These are phyloP conservation scores for Vulpes vulpes DNA, from an alignment of 2,113 vertebrate species.

Conservation along the genomic window DNA sequence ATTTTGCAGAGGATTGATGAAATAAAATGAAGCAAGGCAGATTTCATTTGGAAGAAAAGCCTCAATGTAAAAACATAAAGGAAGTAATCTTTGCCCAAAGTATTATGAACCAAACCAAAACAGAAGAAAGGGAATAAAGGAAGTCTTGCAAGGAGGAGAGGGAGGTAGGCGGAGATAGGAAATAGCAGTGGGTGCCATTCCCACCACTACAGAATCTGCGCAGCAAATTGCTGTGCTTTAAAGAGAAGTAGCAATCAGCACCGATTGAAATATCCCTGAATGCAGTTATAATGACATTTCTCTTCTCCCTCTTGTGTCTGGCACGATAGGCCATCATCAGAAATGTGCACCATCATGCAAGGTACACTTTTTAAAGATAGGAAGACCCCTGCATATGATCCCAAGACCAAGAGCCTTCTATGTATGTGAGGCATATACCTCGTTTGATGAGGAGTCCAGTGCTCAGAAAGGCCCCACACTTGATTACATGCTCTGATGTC, in stretches of 20 bases:
- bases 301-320: conserved; percentile 82
- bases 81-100: conserved; percentile 29
- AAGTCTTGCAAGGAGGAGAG: conserved; percentile 68
- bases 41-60: conserved; percentile 55
- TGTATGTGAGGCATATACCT: not conserved
- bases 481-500: not conserved
- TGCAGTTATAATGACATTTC: conserved; percentile 87
- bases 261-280: conserved; percentile 90
- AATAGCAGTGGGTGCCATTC: conserved; percentile 78
- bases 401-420: not conserved
- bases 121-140: conserved; percentile 61
- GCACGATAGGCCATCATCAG: conserved; percentile 84
- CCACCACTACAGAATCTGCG: conserved; percentile 81
- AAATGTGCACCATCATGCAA: conserved; percentile 83
- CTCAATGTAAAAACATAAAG: conserved; percentile 49
- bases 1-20: conserved; percentile 32
- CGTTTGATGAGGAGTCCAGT: rapidly evolving
- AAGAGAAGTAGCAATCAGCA: conserved; percentile 88
- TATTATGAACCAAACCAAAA: conserved; percentile 65
- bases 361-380: conserved; percentile 56
- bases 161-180: conserved; percentile 72
- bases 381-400: conserved; percentile 27
- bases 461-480: not conserved
- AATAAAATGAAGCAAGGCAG: conserved; percentile 16
- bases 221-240: conserved; percentile 85